Evolutionary conservation across 2,113 vertebrate species (phyloP), one percentile per base, ranked within the genome.

Genomic region (Atractosteus spatula): DNA sequence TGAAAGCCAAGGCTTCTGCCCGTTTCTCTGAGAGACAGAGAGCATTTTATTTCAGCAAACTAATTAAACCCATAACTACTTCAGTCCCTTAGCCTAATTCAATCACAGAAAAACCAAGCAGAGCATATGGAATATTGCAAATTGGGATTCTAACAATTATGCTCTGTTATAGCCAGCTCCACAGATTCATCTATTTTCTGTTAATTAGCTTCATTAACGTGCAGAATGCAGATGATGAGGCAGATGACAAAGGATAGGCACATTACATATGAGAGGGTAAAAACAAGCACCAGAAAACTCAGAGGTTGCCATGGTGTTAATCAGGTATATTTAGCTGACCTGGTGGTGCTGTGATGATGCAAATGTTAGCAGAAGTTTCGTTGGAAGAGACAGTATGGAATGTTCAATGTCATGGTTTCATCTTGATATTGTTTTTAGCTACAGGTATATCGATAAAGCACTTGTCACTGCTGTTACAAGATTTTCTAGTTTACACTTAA

Each of bases 201-300:
- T 71, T 85, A 86, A 89, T 88, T 74, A 63, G 70, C 81, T 74
- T 66, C 72, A 81, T 75, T 87, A 86, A 83, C 71, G 62, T 80
- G 78, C 3, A 17, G 74, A 75, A 79, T 79, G 78, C 80, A 81
- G 71, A 81, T 71, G 55, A 68, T 13, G 71, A 69, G 77, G 68
- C 45, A 56, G 57, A 80, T 75, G 79, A 78, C 80, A 66, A 76
- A 62, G 68, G 13, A 62, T 42, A 47, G 14, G 61, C 17, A 56
- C 17, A 12, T 61, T 51, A 47, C 12, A 8, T 65, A 66, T 44
- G 51, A 59, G 63, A 42, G 29, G 55, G 74, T 76, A 56, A 65
- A 62, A 56, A 59, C 57, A 55, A 44, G 54, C 68, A 67, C 16
- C 62, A 3, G 59, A 55, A 5, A 29, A 51, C 5, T 51, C 5